Conservation (phyloP, 2,888 invertebrate genomes). For the Mimumesa dahlbomi region DNA sequence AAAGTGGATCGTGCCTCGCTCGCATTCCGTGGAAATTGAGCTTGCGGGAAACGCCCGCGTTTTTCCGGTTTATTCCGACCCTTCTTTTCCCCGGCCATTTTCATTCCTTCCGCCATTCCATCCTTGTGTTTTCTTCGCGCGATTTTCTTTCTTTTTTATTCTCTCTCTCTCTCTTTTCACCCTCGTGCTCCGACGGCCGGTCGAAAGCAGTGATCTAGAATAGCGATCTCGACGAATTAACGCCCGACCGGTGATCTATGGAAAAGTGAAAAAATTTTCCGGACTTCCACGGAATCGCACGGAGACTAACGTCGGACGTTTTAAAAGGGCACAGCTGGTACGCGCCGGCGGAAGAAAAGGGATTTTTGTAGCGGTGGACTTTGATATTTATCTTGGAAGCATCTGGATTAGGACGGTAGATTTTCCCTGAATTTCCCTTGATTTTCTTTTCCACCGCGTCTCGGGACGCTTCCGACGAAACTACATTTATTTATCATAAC, state of each 20-base stretch:
- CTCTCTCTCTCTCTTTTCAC: background rate
- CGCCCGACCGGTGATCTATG: conserved; percentile 10
- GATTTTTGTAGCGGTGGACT: no score
- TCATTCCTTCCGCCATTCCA: conserved; percentile 7
- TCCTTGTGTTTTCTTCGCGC: conserved; percentile 21
- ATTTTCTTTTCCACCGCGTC: no score
- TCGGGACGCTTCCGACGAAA: no score
- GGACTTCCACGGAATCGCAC: background rate
- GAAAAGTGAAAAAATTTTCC: background rate
- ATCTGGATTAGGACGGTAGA: no score
- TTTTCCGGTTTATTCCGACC: conserved; percentile 36
- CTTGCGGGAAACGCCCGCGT: conserved; percentile 53
- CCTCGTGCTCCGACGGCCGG: background rate
- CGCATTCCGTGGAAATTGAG: conserved; percentile 64
- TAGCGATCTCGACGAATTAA: conserved; percentile 28
- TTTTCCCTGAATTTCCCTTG: no score
- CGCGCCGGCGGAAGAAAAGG: no score
- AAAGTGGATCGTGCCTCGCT: conserved; percentile 59
- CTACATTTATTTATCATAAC: no score
- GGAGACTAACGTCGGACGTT: no score
- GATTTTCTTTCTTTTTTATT: background rate
- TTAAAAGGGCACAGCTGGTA: no score
- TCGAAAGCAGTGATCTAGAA: conserved; percentile 17
- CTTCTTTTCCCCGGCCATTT: background rate
- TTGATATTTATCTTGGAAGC: no score